Evolutionary conservation across 2,797 vertebrate species (phyloP).

Genomic region (Melanotaenia trifasciata): DNA sequence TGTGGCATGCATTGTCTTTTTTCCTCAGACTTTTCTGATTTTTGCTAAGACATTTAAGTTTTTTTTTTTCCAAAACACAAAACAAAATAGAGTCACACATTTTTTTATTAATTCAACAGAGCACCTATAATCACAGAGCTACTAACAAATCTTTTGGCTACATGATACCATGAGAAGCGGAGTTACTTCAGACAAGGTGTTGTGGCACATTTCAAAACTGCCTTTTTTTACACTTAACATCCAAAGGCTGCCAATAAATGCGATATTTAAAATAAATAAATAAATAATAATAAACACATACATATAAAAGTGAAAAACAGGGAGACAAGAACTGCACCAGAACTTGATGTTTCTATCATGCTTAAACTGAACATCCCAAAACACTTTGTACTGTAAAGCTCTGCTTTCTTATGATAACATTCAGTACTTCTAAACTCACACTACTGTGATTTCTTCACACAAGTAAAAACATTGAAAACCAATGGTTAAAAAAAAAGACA

Average conservation of each 20-base stretch:
- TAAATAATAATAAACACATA: constrained; percentile 2
- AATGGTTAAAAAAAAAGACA: constrained; percentile 51
- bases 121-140: constrained; percentile 44
- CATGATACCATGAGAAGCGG: constrained; percentile 37
- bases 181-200: constrained; percentile 44
- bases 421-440: constrained; percentile 37
- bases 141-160: constrained; percentile 13
- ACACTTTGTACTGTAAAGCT: constrained; percentile 57
- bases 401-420: constrained; percentile 23
- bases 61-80: neutral
- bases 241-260: constrained; percentile 11
- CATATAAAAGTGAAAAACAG: constrained; percentile 20
- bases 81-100: constrained; percentile 3
- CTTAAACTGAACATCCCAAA: constrained; percentile 39
- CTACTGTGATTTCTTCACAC: constrained; percentile 38
- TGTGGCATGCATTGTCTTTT: neutral
- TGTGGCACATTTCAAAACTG: constrained; percentile 4
- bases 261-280: neutral
- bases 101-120: constrained; percentile 60
- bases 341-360: constrained; percentile 23
- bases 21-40: neutral
- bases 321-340: constrained; percentile 28
- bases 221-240: constrained; percentile 10
- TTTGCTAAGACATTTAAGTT: neutral
- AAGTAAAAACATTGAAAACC: constrained; percentile 35